Conservation (phyloP, 1,140 invertebrate species). For the Macrobrachium nipponense region DNA sequence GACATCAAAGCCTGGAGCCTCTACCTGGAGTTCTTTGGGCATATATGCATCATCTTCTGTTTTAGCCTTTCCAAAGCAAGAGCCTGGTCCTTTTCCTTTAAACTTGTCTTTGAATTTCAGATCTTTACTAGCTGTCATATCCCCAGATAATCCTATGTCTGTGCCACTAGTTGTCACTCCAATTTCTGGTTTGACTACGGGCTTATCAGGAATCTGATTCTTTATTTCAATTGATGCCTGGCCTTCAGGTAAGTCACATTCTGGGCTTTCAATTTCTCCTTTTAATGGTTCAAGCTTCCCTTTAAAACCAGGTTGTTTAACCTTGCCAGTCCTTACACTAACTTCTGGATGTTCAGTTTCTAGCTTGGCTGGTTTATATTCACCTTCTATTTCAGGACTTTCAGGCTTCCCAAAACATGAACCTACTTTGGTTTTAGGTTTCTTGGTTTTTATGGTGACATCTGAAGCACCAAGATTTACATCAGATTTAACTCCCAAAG, state of each 20-base stretch:
- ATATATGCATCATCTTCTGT: neutral
- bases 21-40: neutral
- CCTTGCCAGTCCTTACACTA: neutral
- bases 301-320: neutral
- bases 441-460: slow-evolving; percentile 1
- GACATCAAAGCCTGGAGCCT: slow-evolving; percentile 3
- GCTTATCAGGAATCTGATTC: neutral
- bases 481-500: neutral
- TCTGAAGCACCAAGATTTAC: slow-evolving; percentile 7
- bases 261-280: slow-evolving; percentile 3
- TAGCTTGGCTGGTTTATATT: slow-evolving; percentile 1
- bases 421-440: slow-evolving; percentile 28
- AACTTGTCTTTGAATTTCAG: neutral
- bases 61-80: slow-evolving; percentile 44
- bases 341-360: slow-evolving; percentile 1
- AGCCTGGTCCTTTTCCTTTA: slow-evolving; percentile 20
- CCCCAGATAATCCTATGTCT: too few species aligned
- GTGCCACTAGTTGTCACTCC: too few species aligned
- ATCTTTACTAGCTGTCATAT: too few species aligned
- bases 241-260: neutral
- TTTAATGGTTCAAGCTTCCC: neutral
- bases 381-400: slow-evolving; percentile 25
- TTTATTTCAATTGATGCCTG: neutral
- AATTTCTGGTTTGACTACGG: too few species aligned
- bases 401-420: slow-evolving; percentile 21